Percentiles rank a stretch among this genome's conserved stretches.
phyloP scores from a whole-genome alignment of 2,797 vertebrate species.

The Peromyscus eremicus region DNA sequence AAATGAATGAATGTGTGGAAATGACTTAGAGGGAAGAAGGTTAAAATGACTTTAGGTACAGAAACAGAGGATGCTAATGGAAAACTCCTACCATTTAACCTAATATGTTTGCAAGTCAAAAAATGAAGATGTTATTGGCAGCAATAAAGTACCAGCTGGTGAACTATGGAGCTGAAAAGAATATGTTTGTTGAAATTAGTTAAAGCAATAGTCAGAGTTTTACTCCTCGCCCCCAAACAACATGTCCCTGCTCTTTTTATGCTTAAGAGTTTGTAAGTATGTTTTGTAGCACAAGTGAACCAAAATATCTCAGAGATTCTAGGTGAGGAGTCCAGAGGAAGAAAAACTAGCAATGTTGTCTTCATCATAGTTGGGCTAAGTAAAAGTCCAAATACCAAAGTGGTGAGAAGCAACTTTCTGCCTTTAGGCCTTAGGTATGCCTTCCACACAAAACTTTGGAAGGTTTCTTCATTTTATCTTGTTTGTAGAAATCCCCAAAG shows the following conservation, averaged over 20 bases:
- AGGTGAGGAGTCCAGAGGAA: not conserved
- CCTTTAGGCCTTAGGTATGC: not conserved
- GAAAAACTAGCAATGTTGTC: not conserved
- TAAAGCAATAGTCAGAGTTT: not conserved
- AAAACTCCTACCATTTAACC: not conserved
- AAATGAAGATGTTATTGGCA: conserved; percentile 11
- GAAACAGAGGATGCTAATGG: not conserved
- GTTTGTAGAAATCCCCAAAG: not conserved
- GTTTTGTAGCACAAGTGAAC: not conserved
- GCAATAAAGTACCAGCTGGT: not conserved
- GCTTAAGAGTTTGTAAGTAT: not conserved
- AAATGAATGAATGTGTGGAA: not conserved
- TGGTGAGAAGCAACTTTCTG: not conserved
- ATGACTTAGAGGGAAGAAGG: not conserved
- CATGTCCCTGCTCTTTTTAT: not conserved
- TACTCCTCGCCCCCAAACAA: not conserved
- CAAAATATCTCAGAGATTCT: conserved; percentile 14
- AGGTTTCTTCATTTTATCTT: not conserved
- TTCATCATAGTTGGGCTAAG: not conserved
- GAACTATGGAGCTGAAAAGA: not conserved
- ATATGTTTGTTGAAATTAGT: conserved; percentile 13
- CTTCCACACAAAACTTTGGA: not conserved
- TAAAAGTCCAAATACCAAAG: not conserved
- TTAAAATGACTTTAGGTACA: not conserved
- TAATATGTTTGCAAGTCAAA: not conserved